Evolutionary conservation across 2,888 invertebrate genomes (phyloP).

Genomic region (Hydropsyche betteni): DNA sequence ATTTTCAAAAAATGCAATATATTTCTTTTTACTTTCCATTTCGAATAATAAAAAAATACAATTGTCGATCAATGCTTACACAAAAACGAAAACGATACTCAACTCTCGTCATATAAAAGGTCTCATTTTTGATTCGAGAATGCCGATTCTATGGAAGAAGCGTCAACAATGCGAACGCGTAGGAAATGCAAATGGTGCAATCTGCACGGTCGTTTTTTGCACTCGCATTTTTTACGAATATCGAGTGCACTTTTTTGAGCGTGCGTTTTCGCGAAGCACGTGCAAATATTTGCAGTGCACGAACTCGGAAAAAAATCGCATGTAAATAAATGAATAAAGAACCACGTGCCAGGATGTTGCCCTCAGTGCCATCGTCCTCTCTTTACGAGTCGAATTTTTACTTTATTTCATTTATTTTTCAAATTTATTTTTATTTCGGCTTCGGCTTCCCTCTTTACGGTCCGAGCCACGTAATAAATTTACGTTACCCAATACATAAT

Average conservation of each 20-base stretch:
- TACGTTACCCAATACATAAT: not conserved
- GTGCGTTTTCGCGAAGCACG: constrained; percentile 20
- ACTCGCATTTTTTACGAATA: not conserved
- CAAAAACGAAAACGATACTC: too few species aligned
- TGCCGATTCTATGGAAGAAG: not conserved
- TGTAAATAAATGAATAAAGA: constrained; percentile 5
- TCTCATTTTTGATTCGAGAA: constrained; percentile 3
- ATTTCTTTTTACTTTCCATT: too few species aligned
- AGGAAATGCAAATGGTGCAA: constrained; percentile 38
- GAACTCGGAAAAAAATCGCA: constrained; percentile 15
- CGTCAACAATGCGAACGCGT: not conserved
- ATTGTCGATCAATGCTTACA: too few species aligned
- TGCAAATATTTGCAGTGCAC: constrained; percentile 34
- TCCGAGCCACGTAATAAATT: not conserved
- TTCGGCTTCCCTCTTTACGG: not conserved
- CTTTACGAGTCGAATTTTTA: constrained; percentile 13
- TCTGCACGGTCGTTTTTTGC: not conserved
- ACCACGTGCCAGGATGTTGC: constrained; percentile 39
- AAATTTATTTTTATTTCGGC: not conserved
- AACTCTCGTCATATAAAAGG: not conserved
- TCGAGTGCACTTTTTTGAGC: not conserved
- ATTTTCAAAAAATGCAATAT: too few species aligned
- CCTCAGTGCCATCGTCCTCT: constrained; percentile 32
- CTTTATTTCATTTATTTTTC: constrained; percentile 9
- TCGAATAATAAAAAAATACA: too few species aligned